These are phyloP conservation scores for Drosophila mimetica DNA, from an alignment of 2,888 invertebrate genomes.

Conservation along the genomic window DNA sequence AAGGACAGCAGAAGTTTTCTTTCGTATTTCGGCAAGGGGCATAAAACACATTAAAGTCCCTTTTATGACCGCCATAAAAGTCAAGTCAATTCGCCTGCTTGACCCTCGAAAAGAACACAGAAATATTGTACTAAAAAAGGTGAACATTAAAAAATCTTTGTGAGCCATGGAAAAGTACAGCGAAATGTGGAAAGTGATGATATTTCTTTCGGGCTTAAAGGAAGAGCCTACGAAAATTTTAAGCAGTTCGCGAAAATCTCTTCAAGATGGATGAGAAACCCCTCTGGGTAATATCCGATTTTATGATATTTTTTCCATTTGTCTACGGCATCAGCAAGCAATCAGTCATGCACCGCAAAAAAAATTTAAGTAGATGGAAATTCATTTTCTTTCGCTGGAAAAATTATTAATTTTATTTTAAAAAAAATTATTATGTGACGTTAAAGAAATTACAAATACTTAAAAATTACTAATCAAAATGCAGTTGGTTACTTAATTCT, in stretches of 20 bases:
- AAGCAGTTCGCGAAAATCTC: constrained; percentile 25
- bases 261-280: constrained; percentile 25
- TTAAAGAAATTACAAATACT: background rate
- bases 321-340: background rate
- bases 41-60: constrained; percentile 74
- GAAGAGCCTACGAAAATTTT: constrained; percentile 19
- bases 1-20: constrained; percentile 43
- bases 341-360: constrained; percentile 4
- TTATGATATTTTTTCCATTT: background rate
- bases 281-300: constrained; percentile 21
- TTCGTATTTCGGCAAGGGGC: constrained; percentile 41
- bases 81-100: constrained; percentile 64
- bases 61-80: constrained; percentile 71
- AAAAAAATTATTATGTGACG: background rate
- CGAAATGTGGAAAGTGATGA: constrained; percentile 12
- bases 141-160: constrained; percentile 59
- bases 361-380: no score
- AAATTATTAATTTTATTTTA: no score
- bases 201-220: constrained; percentile 22
- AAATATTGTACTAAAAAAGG: constrained; percentile 47
- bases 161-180: background rate
- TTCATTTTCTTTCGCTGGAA: no score
- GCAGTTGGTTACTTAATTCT: no score
- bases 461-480: background rate
- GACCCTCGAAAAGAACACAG: constrained; percentile 47